Conservation (phyloP, 2,888 invertebrate species). For the Drosophila rellima region DNA sequence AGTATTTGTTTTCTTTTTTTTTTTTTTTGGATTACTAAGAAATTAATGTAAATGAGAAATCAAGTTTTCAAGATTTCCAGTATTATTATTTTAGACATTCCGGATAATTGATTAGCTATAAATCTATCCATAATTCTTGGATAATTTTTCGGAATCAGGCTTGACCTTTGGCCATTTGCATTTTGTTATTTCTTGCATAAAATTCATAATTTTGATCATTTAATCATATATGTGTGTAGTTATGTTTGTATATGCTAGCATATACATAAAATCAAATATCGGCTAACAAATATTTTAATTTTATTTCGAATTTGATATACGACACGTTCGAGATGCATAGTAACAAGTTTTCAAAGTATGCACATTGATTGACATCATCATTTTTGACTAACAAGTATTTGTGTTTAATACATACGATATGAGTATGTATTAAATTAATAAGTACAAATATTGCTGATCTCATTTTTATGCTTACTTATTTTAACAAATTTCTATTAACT, state of each 20-base stretch:
- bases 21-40: neutral
- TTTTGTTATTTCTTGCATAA: constrained; percentile 26
- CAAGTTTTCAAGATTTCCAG: neutral
- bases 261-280: neutral
- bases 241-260: neutral
- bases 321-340: neutral
- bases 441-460: neutral
- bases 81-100: neutral
- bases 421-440: neutral
- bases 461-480: neutral
- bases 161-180: constrained; percentile 30
- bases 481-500: neutral
- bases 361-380: neutral
- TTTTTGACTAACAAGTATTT: neutral
- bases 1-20: neutral
- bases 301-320: constrained; percentile 5
- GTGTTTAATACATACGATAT: neutral
- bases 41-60: neutral
- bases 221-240: neutral
- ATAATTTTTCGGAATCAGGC: neutral
- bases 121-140: neutral
- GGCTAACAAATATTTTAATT: neutral
- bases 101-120: neutral
- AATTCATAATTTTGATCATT: neutral
- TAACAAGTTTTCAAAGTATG: neutral